phyloP scores from a whole-genome alignment of 2,888 invertebrate genomes.

The Aphrophora alni region DNA sequence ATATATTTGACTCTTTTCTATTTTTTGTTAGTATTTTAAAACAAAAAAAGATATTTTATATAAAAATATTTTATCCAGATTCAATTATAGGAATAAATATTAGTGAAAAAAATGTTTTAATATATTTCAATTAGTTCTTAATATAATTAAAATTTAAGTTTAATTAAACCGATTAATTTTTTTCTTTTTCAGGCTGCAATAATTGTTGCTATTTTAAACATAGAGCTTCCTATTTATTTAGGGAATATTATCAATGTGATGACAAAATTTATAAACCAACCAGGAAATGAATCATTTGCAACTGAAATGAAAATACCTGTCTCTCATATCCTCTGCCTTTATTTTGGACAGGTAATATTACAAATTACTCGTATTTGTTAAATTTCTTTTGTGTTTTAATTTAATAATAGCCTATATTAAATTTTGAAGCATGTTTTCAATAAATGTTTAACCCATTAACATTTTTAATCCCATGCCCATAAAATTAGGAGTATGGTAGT shows the following conservation, averaged over 20 bases:
- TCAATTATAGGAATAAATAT: neutral
- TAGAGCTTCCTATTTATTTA: slow-evolving; percentile 84
- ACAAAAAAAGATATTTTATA: neutral
- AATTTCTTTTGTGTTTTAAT: too few species aligned
- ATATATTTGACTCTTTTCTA: too few species aligned
- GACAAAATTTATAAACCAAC: slow-evolving; percentile 62
- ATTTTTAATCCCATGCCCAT: too few species aligned
- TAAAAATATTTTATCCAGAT: neutral
- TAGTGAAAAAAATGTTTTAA: slow-evolving; percentile 21
- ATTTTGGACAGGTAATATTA: slow-evolving; percentile 71
- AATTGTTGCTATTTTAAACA: slow-evolving; percentile 85
- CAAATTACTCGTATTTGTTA: neutral
- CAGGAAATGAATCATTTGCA: slow-evolving; percentile 58
- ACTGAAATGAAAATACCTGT: slow-evolving; percentile 70
- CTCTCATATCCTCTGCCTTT: slow-evolving; percentile 69
- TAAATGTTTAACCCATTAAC: too few species aligned
- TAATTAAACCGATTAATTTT: slow-evolving; percentile 26
- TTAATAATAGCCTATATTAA: too few species aligned
- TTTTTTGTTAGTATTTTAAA: neutral
- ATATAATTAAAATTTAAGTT: neutral
- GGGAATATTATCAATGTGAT: slow-evolving; percentile 84
- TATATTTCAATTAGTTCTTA: neutral
- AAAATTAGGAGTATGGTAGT: too few species aligned
- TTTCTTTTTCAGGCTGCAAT: slow-evolving; percentile 76
- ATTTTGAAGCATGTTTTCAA: too few species aligned